Base-by-base conservation (phyloP, 1,140 invertebrate genomes). In the Leptoteleia sp. region DNA sequence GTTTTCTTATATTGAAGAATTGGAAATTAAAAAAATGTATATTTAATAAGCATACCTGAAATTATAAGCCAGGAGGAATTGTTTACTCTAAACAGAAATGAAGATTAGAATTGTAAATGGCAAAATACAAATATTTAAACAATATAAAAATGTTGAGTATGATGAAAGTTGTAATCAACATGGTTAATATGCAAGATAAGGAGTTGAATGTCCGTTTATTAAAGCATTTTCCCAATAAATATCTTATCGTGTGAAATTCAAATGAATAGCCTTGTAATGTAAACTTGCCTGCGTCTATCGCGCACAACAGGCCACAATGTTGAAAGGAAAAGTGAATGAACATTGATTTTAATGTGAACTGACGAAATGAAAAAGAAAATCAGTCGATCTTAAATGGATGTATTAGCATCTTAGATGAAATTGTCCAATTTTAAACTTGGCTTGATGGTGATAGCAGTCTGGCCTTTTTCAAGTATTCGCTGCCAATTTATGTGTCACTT, bases 351-450 rank as follows among this genome's bases (percentile, higher is more conserved):
- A 15, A 48, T 48, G n/a, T 15, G 50, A 38, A 22, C 16, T 6
- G 11, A 57, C 19, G 37, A 59, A 40, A 8, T 15, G 16, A 38
- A 15, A 4, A 16, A 15, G 4, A 7, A 22, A 17, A 35, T 52
- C 16, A n/a, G 9, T 52, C 15, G 11, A 8, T 42, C 19, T 29
- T 9, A 15, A 57, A 33, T 33, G 25, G 4, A 8, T 1, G 22
- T 33, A 38, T 31, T 33, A 35, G 19, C 54, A 13, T 43, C 19
- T 37, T 9, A 6, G n/a, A 61, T 8, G 4, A 62, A 61, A 37
- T 45, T 59, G 47, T 59, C 54, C 67, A 71, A 71, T 62, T 61
- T 71, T 71, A 61, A 61, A 61, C 47, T 71, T 71, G 67, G 67
- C 67, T 71, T 52, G 31, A 42, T n/a, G n/a, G 27, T 40, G 54